Percentiles rank a stretch among this genome's conserved stretches.
Evolutionary conservation across 2,797 vertebrate species (phyloP).

Genomic region (Eutrigla gurnardus): DNA sequence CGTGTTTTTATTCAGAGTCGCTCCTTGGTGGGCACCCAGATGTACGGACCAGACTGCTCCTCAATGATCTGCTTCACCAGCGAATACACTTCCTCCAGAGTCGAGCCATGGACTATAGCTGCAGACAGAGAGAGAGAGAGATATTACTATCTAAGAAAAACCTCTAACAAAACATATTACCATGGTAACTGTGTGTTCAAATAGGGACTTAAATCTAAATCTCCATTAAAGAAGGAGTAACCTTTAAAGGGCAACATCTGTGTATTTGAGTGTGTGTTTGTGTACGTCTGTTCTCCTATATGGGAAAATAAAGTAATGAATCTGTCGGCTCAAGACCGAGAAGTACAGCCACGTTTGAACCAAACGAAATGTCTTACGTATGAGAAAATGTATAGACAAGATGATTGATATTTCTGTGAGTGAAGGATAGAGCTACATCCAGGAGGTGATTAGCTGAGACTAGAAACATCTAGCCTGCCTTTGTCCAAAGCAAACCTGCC

Average conservation of each 20-base stretch:
- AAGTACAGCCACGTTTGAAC: not conserved
- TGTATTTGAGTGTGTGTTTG: conserved; percentile 8
- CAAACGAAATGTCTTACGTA: not conserved
- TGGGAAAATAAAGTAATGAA: not conserved
- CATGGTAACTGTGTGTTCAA: not conserved
- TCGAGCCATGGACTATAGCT: conserved; percentile 95
- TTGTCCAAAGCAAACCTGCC: not conserved
- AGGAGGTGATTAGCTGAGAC: not conserved
- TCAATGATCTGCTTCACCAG: conserved; percentile 97
- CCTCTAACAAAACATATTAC: not conserved
- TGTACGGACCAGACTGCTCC: conserved; percentile 95
- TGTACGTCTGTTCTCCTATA: not conserved
- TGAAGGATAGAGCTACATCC: not conserved
- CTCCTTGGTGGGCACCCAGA: conserved; percentile 97
- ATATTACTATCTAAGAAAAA: not conserved
- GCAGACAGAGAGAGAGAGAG: conserved; percentile 39
- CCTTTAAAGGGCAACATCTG: conserved; percentile 2
- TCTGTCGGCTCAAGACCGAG: not conserved
- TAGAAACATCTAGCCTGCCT: not conserved
- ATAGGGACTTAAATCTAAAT: not conserved
- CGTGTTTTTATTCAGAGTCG: conserved; percentile 88
- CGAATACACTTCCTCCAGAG: conserved; percentile 95
- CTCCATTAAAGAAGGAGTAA: not conserved
- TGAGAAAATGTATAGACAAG: not conserved
- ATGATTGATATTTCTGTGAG: not conserved